phyloP scores from a whole-genome alignment of 2,888 invertebrate species.

The Lithophane ornitopus region DNA sequence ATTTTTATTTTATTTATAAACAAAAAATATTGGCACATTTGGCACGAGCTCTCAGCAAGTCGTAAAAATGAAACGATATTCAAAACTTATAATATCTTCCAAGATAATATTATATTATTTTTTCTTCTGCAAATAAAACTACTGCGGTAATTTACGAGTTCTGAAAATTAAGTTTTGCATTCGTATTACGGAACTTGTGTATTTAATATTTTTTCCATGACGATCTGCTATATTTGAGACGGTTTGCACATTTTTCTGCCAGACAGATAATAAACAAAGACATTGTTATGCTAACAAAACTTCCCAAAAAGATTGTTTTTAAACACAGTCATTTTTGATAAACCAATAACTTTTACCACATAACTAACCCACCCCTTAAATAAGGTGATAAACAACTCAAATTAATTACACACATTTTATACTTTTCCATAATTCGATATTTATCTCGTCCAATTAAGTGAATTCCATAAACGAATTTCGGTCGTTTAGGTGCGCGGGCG shows the following conservation, averaged over 20 bases:
- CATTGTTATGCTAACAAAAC: slow-evolving; percentile 17
- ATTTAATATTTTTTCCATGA: slow-evolving; percentile 28
- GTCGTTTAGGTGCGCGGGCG: slow-evolving; percentile 68
- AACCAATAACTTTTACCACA: not conserved
- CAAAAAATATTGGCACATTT: slow-evolving; percentile 35
- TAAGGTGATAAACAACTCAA: slow-evolving; percentile 41
- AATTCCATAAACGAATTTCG: slow-evolving; percentile 60
- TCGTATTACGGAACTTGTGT: slow-evolving; percentile 38
- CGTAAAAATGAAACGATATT: slow-evolving; percentile 52
- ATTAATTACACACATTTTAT: slow-evolving; percentile 30
- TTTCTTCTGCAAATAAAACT: slow-evolving; percentile 45
- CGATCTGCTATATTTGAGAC: slow-evolving; percentile 13
- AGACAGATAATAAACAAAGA: slow-evolving; percentile 32
- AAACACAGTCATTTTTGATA: not conserved
- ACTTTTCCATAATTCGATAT: slow-evolving; percentile 38
- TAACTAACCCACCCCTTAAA: not conserved
- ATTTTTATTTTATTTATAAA: slow-evolving; percentile 16
- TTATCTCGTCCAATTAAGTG: slow-evolving; percentile 61
- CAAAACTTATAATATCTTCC: slow-evolving; percentile 22
- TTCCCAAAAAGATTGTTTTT: slow-evolving; percentile 1
- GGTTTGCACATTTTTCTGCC: slow-evolving; percentile 17
- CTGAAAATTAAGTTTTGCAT: slow-evolving; percentile 42
- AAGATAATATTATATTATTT: slow-evolving; percentile 39
- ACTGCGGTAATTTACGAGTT: slow-evolving; percentile 41
- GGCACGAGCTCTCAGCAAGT: slow-evolving; percentile 39